A percentile compares a stretch with the other conserved stretches of the same genome.
These are phyloP conservation scores for Tiphia femorata DNA, from an alignment of 2,888 invertebrate species.

Conservation along the genomic window DNA sequence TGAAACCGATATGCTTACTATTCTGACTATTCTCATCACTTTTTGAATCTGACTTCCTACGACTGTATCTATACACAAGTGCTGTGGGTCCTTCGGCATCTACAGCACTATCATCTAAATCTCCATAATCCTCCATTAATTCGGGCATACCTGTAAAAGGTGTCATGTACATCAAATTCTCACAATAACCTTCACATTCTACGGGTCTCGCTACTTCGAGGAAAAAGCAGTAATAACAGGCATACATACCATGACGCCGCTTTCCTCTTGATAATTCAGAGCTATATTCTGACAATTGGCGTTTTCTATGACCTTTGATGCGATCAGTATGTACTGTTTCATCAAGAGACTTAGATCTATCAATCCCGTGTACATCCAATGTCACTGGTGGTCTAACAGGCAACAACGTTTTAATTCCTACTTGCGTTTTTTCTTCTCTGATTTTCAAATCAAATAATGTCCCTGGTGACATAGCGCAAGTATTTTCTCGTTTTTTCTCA, in stretches of 20 bases:
- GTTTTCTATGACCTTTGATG: slow-evolving; percentile 51
- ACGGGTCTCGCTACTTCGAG: too few relatives aligned
- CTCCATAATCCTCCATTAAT: slow-evolving; percentile 58
- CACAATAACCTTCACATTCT: background rate
- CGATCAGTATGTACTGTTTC: slow-evolving; percentile 48
- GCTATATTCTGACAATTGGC: slow-evolving; percentile 55
- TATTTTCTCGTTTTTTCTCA: slow-evolving; percentile 49
- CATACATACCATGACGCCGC: slow-evolving; percentile 52
- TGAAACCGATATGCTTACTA: slow-evolving; percentile 47
- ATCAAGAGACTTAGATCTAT: slow-evolving; percentile 54
- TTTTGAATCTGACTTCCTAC: slow-evolving; percentile 60
- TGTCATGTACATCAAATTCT: background rate
- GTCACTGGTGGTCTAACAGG: slow-evolving; percentile 63
- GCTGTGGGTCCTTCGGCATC: slow-evolving; percentile 60
- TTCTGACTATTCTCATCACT: slow-evolving; percentile 63
- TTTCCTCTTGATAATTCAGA: slow-evolving; percentile 53
- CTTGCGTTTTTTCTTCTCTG: slow-evolving; percentile 66
- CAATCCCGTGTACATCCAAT: slow-evolving; percentile 41
- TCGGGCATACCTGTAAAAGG: slow-evolving; percentile 48
- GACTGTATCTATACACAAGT: slow-evolving; percentile 60
- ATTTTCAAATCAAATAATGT: slow-evolving; percentile 62
- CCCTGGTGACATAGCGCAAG: slow-evolving; percentile 62
- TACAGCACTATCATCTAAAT: slow-evolving; percentile 61
- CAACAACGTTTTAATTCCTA: slow-evolving; percentile 71
- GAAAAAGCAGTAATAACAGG: background rate